Conservation (phyloP, 2,888 invertebrate species). For the Amphiduros pacificus region DNA sequence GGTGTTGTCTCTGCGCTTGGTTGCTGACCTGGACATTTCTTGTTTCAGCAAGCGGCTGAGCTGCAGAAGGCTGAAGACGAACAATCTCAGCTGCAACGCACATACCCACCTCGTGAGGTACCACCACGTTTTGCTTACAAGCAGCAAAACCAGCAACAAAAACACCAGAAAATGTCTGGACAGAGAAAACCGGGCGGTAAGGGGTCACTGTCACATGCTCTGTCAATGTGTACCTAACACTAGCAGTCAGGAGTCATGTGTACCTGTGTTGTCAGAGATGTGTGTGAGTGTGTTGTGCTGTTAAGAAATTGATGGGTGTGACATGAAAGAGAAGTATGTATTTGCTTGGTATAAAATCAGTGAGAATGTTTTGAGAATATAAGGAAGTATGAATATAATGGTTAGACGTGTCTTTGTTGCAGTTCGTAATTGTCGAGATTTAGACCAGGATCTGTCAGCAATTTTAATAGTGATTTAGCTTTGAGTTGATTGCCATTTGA, state of each 20-base stretch:
- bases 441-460: too few relatives aligned
- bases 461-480: too few relatives aligned
- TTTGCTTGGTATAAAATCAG: not conserved
- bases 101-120: not conserved
- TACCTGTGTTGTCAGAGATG: not conserved
- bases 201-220: too few relatives aligned
- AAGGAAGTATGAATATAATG: too few relatives aligned
- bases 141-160: not conserved
- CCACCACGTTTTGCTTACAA: conserved; percentile 5
- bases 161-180: not conserved
- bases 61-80: not conserved
- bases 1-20: too few relatives aligned
- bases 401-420: too few relatives aligned
- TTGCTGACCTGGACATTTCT: not conserved
- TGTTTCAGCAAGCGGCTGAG: not conserved
- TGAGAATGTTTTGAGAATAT: too few relatives aligned
- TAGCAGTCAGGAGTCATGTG: not conserved
- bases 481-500: too few relatives aligned
- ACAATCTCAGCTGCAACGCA: not conserved
- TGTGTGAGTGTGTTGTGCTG: too few relatives aligned
- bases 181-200: not conserved
- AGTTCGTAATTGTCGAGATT: too few relatives aligned
- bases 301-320: too few relatives aligned
- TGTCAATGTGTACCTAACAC: not conserved
- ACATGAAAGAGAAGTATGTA: not conserved